A percentile compares a stretch with the other conserved stretches of the same genome.
Conservation (phyloP, 2,888 invertebrate species). For the Nudaria mundana region DNA sequence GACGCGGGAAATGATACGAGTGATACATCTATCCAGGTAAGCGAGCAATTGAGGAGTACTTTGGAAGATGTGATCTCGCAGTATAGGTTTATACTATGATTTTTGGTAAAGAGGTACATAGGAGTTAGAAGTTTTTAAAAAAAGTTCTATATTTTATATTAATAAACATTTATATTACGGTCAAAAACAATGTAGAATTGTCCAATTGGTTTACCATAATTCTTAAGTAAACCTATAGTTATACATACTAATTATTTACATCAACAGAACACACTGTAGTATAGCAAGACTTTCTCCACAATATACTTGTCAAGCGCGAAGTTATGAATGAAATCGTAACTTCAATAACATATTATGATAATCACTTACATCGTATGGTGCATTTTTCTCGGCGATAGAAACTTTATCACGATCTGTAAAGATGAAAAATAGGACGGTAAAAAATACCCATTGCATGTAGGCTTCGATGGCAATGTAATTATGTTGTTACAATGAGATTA, state of each 20-base stretch:
- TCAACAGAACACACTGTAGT: constrained; percentile 12
- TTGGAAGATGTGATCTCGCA: no score
- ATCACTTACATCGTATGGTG: constrained; percentile 83
- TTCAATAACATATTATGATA: constrained; percentile 31
- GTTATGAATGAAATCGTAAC: constrained; percentile 46
- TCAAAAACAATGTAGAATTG: no score
- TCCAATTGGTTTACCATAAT: no score
- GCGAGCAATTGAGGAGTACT: no score
- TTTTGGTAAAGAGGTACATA: no score
- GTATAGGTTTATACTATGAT: no score
- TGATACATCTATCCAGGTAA: no score
- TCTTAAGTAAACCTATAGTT: no score
- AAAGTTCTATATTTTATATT: no score
- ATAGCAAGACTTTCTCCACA: constrained; percentile 27
- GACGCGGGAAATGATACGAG: no score
- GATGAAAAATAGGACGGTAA: constrained; percentile 49
- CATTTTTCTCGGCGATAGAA: constrained; percentile 82
- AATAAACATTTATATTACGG: no score
- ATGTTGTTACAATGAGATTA: constrained; percentile 46
- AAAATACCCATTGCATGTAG: constrained; percentile 40
- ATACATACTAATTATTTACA: constrained; percentile 40
- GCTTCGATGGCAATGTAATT: constrained; percentile 29
- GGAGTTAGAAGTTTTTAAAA: no score
- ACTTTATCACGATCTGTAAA: constrained; percentile 82
- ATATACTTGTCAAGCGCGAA: constrained; percentile 17